Conservation (phyloP, 2,888 invertebrate species). For the Monochamus alternatus region DNA sequence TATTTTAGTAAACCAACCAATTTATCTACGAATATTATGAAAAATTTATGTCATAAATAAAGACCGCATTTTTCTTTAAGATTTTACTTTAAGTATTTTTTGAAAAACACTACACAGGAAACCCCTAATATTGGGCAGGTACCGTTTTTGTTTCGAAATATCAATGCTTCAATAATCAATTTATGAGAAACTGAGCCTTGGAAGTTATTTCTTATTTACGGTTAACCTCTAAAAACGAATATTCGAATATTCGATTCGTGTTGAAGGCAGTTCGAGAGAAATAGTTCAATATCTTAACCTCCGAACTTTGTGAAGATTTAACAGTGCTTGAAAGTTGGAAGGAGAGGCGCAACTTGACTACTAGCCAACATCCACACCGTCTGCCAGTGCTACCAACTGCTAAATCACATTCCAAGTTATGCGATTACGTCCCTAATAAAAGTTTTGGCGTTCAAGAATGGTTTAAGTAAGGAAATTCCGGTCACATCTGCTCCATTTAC, state of each 20-base stretch:
- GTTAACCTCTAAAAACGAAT: slow-evolving; percentile 12
- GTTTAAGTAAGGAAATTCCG: slow-evolving; percentile 61
- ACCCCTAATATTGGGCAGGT: no score
- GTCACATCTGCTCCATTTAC: slow-evolving; percentile 65
- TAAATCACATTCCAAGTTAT: slow-evolving; percentile 66
- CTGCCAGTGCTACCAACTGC: slow-evolving; percentile 44
- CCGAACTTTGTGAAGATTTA: slow-evolving; percentile 39
- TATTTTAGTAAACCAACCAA: no score
- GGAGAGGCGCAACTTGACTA: slow-evolving; percentile 36
- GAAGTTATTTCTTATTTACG: not conserved
- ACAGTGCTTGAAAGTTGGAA: slow-evolving; percentile 36
- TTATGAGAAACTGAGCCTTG: not conserved
- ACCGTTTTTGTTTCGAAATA: no score
- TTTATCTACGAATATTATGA: no score
- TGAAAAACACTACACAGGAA: no score
- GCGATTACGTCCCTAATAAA: slow-evolving; percentile 64
- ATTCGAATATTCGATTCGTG: slow-evolving; percentile 7
- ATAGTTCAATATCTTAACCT: slow-evolving; percentile 42
- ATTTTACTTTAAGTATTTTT: no score
- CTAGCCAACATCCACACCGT: slow-evolving; percentile 36
- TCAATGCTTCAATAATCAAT: not conserved
- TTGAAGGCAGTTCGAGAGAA: slow-evolving; percentile 13
- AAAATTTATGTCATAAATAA: no score
- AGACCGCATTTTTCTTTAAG: no score
- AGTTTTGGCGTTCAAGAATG: slow-evolving; percentile 60